Evolutionary conservation across 2,888 invertebrate species (phyloP), one percentile per base, ranked within the genome.

Genomic region (Orchesellides sinensis): DNA sequence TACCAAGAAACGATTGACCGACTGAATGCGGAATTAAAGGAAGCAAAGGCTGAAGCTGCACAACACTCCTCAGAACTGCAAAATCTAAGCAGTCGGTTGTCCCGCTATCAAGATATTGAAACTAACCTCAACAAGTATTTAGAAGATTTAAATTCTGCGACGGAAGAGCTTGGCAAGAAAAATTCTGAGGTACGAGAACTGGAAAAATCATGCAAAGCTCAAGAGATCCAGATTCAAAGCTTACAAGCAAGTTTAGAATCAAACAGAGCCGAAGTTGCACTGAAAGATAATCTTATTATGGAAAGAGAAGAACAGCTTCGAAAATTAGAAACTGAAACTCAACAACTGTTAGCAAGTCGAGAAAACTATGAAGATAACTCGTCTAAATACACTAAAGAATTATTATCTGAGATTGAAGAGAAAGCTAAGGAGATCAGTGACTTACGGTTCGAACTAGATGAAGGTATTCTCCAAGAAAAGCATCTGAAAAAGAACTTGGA

Each of bases 401-500:
- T 54, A 19, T 1, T 21, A 47, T 19, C 14, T 0, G 81, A 81
- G 23, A 10, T 81, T 17, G 81, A 74, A 27, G 81, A 81, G 17
- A 81, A 52, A 23, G 47, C 25, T 19, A 45, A 32, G 29, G 81
- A 81, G 23, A 81, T 81, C 40, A 61, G 69, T 19, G 74, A 81
- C 32, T 32, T 81, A 1, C 47, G 74, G 1, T 81, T 74, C 32
- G 81, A 81, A 19, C 21, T 81, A 1, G 81, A 81, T 2, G 81
- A 81, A 21, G 81, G 81, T 2, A 69, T 81, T 8, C 27, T 69
- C 1, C 81, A 81, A 12, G 81, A 81, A 14, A 74, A 61, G 25
- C 17, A 21, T 0, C 17, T 81, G 29, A 81, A 81, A 17, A 56
- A 80, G 23, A 56, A 25, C 12, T 89, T 84, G 79, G 91, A 91